A percentile compares a stretch with the other conserved stretches of the same genome.
Evolutionary conservation across 2,113 vertebrate genomes (phyloP).

Genomic region (Solenodon paradoxus): DNA sequence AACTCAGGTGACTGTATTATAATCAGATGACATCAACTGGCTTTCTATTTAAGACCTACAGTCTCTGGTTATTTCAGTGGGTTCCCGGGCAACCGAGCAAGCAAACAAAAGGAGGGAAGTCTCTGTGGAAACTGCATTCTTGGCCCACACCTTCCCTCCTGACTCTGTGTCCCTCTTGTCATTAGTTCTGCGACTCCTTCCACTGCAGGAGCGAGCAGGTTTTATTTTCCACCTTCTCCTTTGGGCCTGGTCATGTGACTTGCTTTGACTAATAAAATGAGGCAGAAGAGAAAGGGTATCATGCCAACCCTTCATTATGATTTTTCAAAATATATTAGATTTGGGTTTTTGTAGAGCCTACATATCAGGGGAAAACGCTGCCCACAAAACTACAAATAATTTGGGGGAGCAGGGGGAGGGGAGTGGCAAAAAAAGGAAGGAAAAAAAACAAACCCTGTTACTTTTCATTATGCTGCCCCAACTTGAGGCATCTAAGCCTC

Average conservation of each 20-base stretch:
- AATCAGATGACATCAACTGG: not conserved
- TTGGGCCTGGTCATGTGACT: not conserved
- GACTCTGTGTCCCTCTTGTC: not conserved
- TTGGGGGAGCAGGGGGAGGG: too few species aligned
- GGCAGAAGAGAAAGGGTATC: too few species aligned
- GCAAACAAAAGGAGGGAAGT: accelerated
- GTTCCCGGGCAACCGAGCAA: not conserved
- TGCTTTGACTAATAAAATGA: too few species aligned
- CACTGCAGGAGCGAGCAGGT: not conserved
- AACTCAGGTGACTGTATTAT: not conserved
- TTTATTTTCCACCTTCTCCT: not conserved
- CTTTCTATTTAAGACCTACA: not conserved
- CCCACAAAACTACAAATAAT: too few species aligned
- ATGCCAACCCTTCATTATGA: too few species aligned
- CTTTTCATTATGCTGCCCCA: too few species aligned
- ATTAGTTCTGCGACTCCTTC: not conserved
- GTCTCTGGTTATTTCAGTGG: not conserved
- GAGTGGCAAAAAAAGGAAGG: too few species aligned
- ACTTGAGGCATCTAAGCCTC: too few species aligned
- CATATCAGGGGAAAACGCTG: too few species aligned
- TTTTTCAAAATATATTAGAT: too few species aligned
- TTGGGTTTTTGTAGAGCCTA: too few species aligned
- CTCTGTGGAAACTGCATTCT: not conserved
- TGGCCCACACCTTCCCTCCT: not conserved
- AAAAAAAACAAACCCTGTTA: too few species aligned